Percentiles rank a stretch among this genome's conserved stretches.
phyloP scores from a whole-genome alignment of 1,140 invertebrate genomes.

The Dolichoris vasculosae region DNA sequence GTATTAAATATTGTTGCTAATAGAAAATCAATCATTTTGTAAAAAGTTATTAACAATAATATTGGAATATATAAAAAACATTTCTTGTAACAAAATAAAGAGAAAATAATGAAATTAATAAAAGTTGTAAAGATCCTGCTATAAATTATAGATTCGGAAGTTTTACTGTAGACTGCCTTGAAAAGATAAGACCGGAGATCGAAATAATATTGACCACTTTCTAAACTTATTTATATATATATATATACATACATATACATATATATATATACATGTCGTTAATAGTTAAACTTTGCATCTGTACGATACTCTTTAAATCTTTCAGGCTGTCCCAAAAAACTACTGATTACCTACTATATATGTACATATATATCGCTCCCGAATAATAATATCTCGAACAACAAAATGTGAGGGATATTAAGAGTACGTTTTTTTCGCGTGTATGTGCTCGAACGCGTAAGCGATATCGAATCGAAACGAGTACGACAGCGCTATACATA shows the following conservation, averaged over 20 bases:
- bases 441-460: background rate
- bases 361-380: constrained; percentile 15
- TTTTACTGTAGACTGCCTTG: background rate
- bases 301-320: constrained; percentile 33
- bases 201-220: constrained; percentile 1
- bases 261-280: constrained; percentile 36
- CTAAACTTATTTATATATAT: too few species aligned
- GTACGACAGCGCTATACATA: background rate
- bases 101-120: too few species aligned
- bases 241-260: too few species aligned
- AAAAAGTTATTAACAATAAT: too few species aligned
- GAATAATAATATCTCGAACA: constrained; percentile 33
- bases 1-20: too few species aligned
- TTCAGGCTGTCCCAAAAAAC: background rate
- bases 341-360: constrained; percentile 17
- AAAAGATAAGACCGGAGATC: background rate
- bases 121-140: background rate
- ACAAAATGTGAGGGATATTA: constrained; percentile 1
- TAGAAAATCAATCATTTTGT: too few species aligned
- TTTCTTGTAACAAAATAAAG: too few species aligned
- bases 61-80: too few species aligned
- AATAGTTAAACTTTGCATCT: constrained; percentile 40
- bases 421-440: background rate
- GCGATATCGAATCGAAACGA: background rate
- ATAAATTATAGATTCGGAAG: background rate